Evolutionary conservation across 2,888 invertebrate genomes (phyloP), one percentile per base, ranked within the genome.

Genomic region (Aporophyla lueneburgensis): DNA sequence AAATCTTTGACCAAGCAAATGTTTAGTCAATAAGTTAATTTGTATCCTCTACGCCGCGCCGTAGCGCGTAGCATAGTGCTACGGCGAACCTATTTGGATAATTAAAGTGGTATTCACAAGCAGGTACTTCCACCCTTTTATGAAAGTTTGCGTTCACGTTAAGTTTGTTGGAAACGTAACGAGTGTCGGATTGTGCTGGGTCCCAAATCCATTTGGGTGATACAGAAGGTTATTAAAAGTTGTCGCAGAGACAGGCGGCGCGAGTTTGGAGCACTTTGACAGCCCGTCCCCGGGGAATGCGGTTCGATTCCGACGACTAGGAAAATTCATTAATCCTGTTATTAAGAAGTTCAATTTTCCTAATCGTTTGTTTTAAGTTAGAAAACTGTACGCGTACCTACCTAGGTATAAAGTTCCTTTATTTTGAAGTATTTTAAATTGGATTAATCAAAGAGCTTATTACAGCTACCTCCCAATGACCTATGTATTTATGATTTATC

Each of bases 141-240:
- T 79, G 61, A 87, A 84, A 87, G 84, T 88, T 88, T 74, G 58
- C 80, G 80, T 80, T 87, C 76, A 87, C 84, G 73, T 85, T 72
- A 85, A 87, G 84, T 87, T 87, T 84, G 87, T 84, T 82, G 84
- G 89, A 89, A 93, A 91, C 84, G 87, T 92, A 91, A 90, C 90
- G 91, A 92, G 89, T 89, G 87, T 87, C 87, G 88, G 85, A 84
- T 87, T 86, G 88, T 85, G 86, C 84, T 87, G 85, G 87, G 88
- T 92, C 93, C 93, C 91, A 92, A 94, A 95, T 95, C 95, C 95
- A 96, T 96, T 95, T 96, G 92, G 93, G 91, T 92, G 93, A 94
- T 94, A 94, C 94, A 93, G 93, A 89, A 93, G 94, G 95, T 95
- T 95, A 95, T 96, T 96, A 96, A 96, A 96, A 96, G 93, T 96